These are phyloP conservation scores for Tamias sibiricus DNA, from an alignment of 2,113 vertebrate species.

Conservation along the genomic window DNA sequence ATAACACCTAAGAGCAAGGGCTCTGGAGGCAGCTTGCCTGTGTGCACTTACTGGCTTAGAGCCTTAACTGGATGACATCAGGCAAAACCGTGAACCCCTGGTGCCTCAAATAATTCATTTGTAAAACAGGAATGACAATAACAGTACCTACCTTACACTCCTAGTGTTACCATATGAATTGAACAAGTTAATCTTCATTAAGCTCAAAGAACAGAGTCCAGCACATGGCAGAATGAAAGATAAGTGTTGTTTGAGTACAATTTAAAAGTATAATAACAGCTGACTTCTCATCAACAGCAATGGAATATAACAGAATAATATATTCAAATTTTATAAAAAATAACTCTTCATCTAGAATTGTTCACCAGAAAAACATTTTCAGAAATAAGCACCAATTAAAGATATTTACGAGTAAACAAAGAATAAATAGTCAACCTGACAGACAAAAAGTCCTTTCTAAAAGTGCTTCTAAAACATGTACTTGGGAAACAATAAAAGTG, in stretches of 20 bases:
- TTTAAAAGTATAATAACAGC: background rate
- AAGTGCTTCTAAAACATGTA: background rate
- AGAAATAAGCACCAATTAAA: background rate
- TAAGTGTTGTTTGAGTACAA: background rate
- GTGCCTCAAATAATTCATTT: background rate
- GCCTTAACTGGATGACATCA: background rate
- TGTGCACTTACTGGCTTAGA: background rate
- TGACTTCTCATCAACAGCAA: background rate
- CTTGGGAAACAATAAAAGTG: background rate
- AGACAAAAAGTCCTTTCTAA: background rate
- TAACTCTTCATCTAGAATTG: background rate
- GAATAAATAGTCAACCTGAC: background rate
- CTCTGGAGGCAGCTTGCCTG: background rate
- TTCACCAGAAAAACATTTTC: background rate
- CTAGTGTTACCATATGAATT: background rate
- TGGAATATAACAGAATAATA: background rate
- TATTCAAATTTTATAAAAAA: background rate
- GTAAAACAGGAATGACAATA: background rate
- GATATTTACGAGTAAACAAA: background rate
- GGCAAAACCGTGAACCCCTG: background rate
- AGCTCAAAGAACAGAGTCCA: background rate
- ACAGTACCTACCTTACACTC: background rate
- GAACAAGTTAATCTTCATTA: slow-evolving; percentile 13
- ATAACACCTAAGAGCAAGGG: background rate
- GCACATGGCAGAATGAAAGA: background rate